Conservation (phyloP, 2,888 invertebrate genomes). For the Tenthredo mesomela region DNA sequence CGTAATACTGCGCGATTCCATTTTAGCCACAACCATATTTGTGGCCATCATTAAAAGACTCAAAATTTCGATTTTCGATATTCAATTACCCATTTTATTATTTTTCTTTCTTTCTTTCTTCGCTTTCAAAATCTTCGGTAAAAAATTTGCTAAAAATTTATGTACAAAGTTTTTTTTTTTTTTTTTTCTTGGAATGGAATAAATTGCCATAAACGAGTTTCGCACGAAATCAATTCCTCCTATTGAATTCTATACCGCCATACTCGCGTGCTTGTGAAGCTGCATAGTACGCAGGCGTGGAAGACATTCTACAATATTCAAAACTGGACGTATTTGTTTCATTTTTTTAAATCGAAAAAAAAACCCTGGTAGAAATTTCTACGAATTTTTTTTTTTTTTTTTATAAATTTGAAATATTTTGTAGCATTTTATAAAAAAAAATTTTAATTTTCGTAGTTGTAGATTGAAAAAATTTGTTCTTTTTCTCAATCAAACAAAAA, state of each 20-base stretch:
- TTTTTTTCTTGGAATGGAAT: not conserved
- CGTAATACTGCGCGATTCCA: constrained; percentile 3
- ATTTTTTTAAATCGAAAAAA: not conserved
- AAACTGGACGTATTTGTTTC: not conserved
- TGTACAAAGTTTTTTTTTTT: not conserved
- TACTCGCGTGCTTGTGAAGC: not conserved
- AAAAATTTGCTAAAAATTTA: not conserved
- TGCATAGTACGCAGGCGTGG: constrained; percentile 15
- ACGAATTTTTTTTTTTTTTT: no score
- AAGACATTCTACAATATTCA: not conserved
- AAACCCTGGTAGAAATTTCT: no score
- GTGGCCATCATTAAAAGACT: not conserved
- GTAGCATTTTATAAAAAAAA: no score
- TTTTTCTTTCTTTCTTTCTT: no score
- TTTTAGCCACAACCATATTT: not conserved
- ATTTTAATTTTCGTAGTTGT: no score
- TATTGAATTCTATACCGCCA: not conserved
- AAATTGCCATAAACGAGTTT: not conserved
- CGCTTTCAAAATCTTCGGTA: not conserved
- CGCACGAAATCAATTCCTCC: not conserved
- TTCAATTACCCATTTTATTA: not conserved
- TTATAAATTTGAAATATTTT: no score
- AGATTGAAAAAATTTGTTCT: no score
- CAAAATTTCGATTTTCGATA: not conserved
- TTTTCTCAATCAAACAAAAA: no score